These are phyloP conservation scores for Pilophorus perplexus DNA, from an alignment of 2,888 invertebrate species.

Conservation along the genomic window DNA sequence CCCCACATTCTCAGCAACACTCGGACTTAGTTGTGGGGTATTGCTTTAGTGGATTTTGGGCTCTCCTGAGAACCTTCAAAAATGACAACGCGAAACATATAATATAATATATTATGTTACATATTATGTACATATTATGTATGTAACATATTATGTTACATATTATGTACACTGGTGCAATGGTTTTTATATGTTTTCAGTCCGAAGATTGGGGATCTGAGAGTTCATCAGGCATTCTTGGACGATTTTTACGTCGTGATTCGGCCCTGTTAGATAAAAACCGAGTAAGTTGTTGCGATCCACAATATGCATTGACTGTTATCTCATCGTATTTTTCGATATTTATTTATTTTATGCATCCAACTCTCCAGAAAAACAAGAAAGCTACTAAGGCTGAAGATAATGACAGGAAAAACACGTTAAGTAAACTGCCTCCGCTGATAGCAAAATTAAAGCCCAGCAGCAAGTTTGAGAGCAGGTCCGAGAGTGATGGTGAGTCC, in stretches of 20 bases:
- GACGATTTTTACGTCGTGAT: conserved; percentile 64
- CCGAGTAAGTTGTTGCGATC: conserved; percentile 49
- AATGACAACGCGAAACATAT: no score
- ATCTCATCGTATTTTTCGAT: neutral
- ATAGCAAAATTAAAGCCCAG: conserved; percentile 70
- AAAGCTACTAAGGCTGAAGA: conserved; percentile 45
- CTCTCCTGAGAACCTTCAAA: no score
- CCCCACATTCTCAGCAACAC: no score
- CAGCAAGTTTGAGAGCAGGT: conserved; percentile 62
- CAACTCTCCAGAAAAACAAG: conserved; percentile 48
- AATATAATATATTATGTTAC: no score
- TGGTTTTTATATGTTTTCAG: no score
- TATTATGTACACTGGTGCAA: no score
- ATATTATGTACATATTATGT: no score
- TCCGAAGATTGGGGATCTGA: conserved; percentile 72
- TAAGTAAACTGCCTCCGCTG: conserved; percentile 55
- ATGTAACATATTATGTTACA: no score
- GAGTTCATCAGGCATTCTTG: conserved; percentile 66
- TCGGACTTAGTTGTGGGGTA: neutral
- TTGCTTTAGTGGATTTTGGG: no score
- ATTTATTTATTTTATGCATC: conserved; percentile 27
- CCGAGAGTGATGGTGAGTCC: conserved; percentile 65
- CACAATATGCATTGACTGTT: neutral
- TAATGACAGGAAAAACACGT: conserved; percentile 43
- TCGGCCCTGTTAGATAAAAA: conserved; percentile 56